Conservation (phyloP, 64 coral and sea anemone species). For the Acropora yongei region DNA sequence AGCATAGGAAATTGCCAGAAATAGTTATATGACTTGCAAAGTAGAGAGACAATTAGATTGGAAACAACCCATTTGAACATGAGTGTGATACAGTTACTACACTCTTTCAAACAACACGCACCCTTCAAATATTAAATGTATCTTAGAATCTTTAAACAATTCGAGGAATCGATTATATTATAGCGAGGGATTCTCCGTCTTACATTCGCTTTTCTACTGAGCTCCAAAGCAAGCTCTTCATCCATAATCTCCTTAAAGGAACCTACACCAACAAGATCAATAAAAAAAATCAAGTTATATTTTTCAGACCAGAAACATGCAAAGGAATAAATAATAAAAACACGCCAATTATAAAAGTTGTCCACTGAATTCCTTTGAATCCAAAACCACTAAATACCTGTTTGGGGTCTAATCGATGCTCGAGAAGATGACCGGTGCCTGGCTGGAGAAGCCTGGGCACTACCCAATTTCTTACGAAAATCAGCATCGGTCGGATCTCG, state of each 20-base stretch:
- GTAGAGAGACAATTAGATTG: background rate
- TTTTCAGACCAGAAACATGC: background rate
- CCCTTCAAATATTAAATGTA: no score
- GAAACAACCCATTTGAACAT: no score
- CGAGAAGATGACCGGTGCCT: background rate
- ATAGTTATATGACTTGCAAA: background rate
- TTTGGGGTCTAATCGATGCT: background rate
- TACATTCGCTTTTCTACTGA: conserved; percentile 9
- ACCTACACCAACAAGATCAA: conserved; percentile 10
- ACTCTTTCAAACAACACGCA: no score
- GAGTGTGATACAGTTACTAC: no score
- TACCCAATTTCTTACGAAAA: background rate
- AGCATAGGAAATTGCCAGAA: no score
- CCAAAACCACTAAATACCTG: background rate
- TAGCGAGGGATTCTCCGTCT: no score
- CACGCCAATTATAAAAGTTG: background rate
- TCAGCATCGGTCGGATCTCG: background rate
- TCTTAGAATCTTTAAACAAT: no score
- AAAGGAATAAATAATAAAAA: background rate
- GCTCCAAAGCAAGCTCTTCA: conserved; percentile 75
- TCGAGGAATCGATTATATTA: no score
- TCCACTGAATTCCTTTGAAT: background rate
- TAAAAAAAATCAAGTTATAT: no score
- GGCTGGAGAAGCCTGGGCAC: background rate
- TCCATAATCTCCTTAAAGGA: conserved; percentile 81